Evolutionary conservation across 2,113 vertebrate species (phyloP).

Genomic region (Clupea harengus): DNA sequence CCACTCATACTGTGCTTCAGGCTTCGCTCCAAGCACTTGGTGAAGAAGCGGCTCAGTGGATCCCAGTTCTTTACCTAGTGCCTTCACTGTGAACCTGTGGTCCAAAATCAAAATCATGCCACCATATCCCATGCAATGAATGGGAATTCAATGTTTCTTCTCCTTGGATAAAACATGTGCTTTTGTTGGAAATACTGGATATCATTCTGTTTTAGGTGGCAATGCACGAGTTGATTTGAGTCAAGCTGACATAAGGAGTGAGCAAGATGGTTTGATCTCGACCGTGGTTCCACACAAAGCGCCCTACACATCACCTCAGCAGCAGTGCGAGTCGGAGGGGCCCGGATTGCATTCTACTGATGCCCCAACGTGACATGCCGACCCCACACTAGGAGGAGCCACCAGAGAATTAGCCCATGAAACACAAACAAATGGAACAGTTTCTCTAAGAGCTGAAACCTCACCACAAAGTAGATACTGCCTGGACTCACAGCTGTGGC

Average conservation of each 20-base stretch:
- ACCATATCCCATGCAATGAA: not conserved
- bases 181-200: constrained; percentile 15
- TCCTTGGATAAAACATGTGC: not conserved
- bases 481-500: not conserved
- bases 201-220: not conserved
- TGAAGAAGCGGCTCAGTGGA: not conserved
- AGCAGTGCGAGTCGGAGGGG: not conserved
- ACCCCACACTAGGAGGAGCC: not conserved
- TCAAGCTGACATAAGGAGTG: constrained; percentile 23
- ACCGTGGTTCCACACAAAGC: constrained; percentile 40
- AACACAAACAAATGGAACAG: not conserved
- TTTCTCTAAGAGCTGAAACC: not conserved
- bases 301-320: not conserved
- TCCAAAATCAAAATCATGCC: not conserved
- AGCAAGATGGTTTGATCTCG: constrained; percentile 31
- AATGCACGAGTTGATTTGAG: constrained; percentile 1
- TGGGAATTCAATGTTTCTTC: not conserved
- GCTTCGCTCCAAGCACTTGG: not conserved
- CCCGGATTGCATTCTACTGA: not conserved
- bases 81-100: not conserved
- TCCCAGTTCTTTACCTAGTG: not conserved
- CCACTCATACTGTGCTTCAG: not conserved
- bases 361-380: not conserved
- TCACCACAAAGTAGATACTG: constrained; percentile 20
- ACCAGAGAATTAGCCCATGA: not conserved